Evolutionary conservation across 2,888 invertebrate species (phyloP).

Genomic region (Autographa pulchrina): DNA sequence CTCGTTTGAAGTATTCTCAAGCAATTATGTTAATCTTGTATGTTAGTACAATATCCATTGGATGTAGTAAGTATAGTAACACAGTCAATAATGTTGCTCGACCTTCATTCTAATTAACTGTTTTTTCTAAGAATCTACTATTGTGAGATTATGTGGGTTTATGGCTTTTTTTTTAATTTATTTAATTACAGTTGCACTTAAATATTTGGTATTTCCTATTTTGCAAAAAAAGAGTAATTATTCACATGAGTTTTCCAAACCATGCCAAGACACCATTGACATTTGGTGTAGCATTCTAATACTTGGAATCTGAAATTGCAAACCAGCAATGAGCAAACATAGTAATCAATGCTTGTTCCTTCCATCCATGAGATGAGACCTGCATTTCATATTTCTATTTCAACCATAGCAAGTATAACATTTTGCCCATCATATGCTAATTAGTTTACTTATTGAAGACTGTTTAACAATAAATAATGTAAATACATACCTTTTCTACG

Average conservation of each 20-base stretch:
- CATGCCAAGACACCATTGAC: no score
- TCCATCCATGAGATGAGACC: no score
- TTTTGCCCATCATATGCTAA: background rate
- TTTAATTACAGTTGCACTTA: background rate
- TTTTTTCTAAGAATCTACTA: background rate
- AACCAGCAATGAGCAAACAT: no score
- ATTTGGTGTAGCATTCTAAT: no score
- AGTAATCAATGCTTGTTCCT: no score
- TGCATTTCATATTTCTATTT: no score
- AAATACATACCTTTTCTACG: slow-evolving; percentile 94
- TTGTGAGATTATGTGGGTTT: background rate
- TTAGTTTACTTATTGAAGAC: background rate
- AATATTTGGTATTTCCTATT: no score
- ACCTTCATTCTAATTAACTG: background rate
- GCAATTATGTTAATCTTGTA: slow-evolving; percentile 29
- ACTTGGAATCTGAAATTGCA: no score
- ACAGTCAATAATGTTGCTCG: background rate
- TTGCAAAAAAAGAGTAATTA: no score
- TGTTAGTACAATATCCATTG: background rate
- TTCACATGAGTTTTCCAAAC: no score
- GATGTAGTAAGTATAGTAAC: background rate
- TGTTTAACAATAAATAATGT: background rate
- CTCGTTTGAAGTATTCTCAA: slow-evolving; percentile 10
- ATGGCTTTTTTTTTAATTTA: background rate
- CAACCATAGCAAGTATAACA: background rate